These are phyloP conservation scores for Podarcis cretensis DNA, from an alignment of 2,113 vertebrate genomes.

Conservation along the genomic window DNA sequence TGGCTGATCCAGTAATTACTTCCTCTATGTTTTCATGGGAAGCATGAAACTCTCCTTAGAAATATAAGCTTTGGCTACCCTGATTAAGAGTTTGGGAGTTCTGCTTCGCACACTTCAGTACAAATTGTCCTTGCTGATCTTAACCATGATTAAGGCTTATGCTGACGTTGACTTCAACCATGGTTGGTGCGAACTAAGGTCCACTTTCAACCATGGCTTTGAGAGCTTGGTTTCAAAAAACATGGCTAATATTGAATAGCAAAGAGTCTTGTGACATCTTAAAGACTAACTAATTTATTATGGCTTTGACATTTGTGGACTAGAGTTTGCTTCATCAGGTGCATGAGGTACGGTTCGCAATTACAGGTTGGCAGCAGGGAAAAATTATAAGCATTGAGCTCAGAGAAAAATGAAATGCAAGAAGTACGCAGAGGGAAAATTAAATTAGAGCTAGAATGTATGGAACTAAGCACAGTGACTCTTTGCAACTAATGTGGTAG, in stretches of 20 bases:
- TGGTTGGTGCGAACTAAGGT: background rate
- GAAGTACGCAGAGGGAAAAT: background rate
- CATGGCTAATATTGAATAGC: background rate
- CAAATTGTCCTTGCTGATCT: background rate
- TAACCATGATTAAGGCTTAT: background rate
- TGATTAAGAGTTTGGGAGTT: background rate
- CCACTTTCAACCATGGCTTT: background rate
- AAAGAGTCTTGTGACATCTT: background rate
- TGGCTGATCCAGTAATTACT: constrained; percentile 16
- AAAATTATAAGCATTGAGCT: background rate
- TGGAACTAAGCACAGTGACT: background rate
- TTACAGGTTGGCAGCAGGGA: background rate
- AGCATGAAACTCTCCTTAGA: background rate
- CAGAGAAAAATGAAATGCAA: background rate
- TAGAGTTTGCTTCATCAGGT: background rate
- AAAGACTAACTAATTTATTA: background rate
- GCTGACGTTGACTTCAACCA: background rate
- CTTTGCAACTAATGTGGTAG: background rate
- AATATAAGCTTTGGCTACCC: background rate
- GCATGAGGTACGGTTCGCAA: background rate
- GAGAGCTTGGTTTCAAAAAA: background rate
- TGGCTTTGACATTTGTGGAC: too few relatives aligned
- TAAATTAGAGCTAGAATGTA: background rate
- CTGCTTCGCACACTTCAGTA: background rate
- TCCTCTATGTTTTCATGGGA: background rate